phyloP scores from a whole-genome alignment of 92 coral and sea anemone species.

The Epizoanthus stellaris region DNA sequence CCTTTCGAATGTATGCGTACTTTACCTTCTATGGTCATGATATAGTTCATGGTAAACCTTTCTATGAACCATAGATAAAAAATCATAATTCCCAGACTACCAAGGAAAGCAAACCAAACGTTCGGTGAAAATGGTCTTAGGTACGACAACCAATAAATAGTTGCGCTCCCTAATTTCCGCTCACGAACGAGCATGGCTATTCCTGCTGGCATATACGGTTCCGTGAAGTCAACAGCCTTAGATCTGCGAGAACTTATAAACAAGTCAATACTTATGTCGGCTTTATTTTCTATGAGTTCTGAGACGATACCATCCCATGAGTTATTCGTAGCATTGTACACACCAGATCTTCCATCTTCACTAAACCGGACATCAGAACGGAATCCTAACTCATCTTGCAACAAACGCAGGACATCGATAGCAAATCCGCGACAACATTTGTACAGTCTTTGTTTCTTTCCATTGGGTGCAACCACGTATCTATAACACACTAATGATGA shows the following conservation, averaged over 20 bases:
- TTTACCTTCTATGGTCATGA: not conserved
- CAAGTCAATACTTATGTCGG: constrained; percentile 74
- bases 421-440: constrained; percentile 87
- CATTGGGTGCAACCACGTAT: constrained; percentile 48
- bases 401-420: constrained; percentile 70
- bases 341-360: constrained; percentile 81
- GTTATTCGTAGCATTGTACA: constrained; percentile 63
- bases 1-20: not conserved
- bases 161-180: constrained; percentile 61
- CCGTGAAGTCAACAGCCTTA: constrained; percentile 80
- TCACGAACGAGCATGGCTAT: constrained; percentile 82
- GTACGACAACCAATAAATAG: constrained; percentile 82
- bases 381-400: constrained; percentile 43
- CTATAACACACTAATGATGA: constrained; percentile 61
- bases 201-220: constrained; percentile 84
- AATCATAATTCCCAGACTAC: constrained; percentile 73
- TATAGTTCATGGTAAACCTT: constrained; percentile 9
- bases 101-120: constrained; percentile 82
- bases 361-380: constrained; percentile 61
- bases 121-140: constrained; percentile 78
- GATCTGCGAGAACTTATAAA: constrained; percentile 83
- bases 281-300: constrained; percentile 69
- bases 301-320: constrained; percentile 85
- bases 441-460: constrained; percentile 15
- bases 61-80: constrained; percentile 74